phyloP scores from a whole-genome alignment of 2,797 vertebrate species.

The Steatocranus sp. region DNA sequence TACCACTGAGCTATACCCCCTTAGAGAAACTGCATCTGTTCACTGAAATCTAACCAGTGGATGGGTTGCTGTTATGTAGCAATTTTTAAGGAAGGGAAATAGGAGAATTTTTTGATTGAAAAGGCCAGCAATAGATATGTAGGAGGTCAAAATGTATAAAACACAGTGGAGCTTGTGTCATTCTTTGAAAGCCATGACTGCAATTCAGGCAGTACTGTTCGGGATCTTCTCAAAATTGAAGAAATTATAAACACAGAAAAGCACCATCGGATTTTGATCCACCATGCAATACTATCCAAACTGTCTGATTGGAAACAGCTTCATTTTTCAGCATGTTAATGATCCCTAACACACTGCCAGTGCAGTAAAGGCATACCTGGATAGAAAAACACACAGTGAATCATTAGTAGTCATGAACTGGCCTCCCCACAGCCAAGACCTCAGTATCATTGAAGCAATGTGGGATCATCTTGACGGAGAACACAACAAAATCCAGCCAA shows the following conservation, averaged over 20 bases:
- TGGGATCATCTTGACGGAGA: neutral
- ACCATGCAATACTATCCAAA: neutral
- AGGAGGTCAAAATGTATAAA: neutral
- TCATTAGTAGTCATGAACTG: neutral
- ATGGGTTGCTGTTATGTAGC: rapidly evolving
- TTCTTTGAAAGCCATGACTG: neutral
- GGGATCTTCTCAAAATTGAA: neutral
- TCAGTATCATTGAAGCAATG: neutral
- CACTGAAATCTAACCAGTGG: neutral
- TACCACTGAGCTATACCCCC: neutral
- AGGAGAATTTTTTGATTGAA: rapidly evolving
- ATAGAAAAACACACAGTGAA: neutral
- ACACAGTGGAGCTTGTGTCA: neutral
- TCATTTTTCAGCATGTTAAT: neutral
- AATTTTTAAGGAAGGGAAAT: neutral
- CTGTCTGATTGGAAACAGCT: neutral
- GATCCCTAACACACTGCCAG: neutral
- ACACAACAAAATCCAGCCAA: neutral
- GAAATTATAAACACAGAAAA: neutral
- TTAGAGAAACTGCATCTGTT: rapidly evolving
- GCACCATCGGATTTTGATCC: neutral
- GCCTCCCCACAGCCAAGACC: neutral
- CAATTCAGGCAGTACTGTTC: neutral
- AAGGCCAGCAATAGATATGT: rapidly evolving
- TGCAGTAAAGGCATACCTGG: neutral